Conservation (phyloP, 2,888 invertebrate species). For the Idaea aversata region DNA sequence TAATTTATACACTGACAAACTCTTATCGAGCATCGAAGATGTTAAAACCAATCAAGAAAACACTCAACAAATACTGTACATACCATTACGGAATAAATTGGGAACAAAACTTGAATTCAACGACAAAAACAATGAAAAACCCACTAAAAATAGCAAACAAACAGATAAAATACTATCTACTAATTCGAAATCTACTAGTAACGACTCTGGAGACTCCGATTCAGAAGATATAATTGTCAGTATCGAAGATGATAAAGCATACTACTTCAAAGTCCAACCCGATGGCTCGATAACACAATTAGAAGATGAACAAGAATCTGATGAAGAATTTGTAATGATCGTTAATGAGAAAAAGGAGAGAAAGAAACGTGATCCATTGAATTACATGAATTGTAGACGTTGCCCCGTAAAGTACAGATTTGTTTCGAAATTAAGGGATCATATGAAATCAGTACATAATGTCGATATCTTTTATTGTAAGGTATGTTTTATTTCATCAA, state of each 20-base stretch:
- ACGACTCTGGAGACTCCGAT: neutral
- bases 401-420: slow-evolving; percentile 67
- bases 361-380: slow-evolving; percentile 58
- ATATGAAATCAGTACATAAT: slow-evolving; percentile 61
- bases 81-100: slow-evolving; percentile 47
- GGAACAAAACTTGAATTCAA: slow-evolving; percentile 40
- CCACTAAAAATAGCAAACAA: neutral
- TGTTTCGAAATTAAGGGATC: slow-evolving; percentile 58
- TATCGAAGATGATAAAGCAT: neutral
- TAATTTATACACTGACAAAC: slow-evolving; percentile 48
- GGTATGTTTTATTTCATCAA: slow-evolving; percentile 38
- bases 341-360: slow-evolving; percentile 35
- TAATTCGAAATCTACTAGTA: neutral
- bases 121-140: slow-evolving; percentile 32
- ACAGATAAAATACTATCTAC: neutral
- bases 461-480: slow-evolving; percentile 59
- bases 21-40: slow-evolving; percentile 42
- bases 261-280: neutral
- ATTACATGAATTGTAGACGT: slow-evolving; percentile 46
- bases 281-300: neutral
- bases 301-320: slow-evolving; percentile 7
- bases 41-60: slow-evolving; percentile 38
- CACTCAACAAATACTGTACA: slow-evolving; percentile 36
- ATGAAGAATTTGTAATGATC: slow-evolving; percentile 17
- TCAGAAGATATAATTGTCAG: neutral